phyloP scores from a whole-genome alignment of 2,797 vertebrate genomes.

The Microctenopoma stevenorrisi region DNA sequence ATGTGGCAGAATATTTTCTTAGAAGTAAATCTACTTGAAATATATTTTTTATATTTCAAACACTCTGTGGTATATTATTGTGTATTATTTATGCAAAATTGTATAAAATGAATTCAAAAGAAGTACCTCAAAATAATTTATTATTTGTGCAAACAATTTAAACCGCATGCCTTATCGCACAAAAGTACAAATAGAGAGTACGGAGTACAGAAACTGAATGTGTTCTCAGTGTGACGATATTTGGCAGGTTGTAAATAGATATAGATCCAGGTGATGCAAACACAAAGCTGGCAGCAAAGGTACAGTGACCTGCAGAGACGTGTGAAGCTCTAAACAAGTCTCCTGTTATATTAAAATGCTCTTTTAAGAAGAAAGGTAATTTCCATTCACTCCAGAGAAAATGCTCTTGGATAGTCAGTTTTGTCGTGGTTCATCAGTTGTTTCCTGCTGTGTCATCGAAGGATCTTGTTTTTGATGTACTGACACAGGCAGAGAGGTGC shows the following conservation, averaged over 20 bases:
- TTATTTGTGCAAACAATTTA: constrained; percentile 48
- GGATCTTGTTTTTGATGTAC: constrained; percentile 76
- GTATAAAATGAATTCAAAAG: too few species aligned
- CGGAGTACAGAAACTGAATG: constrained; percentile 40
- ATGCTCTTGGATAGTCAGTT: neutral
- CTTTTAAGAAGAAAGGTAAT: neutral
- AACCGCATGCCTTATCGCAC: constrained; percentile 45
- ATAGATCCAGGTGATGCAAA: constrained; percentile 50
- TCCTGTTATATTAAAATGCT: neutral
- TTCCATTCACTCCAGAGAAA: neutral
- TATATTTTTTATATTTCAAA: too few species aligned
- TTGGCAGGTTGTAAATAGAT: constrained; percentile 39
- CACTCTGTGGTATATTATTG: too few species aligned
- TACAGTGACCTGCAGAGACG: neutral
- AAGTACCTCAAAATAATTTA: constrained; percentile 17
- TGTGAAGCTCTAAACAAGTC: neutral
- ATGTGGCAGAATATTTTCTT: too few species aligned
- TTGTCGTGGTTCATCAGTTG: neutral
- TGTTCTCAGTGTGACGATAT: constrained; percentile 28
- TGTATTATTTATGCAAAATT: too few species aligned
- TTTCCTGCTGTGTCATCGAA: constrained; percentile 53
- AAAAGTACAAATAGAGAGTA: constrained; percentile 50
- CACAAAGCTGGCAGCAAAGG: constrained; percentile 21
- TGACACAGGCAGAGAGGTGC: constrained; percentile 83
- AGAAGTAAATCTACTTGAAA: too few species aligned